phyloP scores from a whole-genome alignment of 2,113 vertebrate genomes.

The Octodon degus region DNA sequence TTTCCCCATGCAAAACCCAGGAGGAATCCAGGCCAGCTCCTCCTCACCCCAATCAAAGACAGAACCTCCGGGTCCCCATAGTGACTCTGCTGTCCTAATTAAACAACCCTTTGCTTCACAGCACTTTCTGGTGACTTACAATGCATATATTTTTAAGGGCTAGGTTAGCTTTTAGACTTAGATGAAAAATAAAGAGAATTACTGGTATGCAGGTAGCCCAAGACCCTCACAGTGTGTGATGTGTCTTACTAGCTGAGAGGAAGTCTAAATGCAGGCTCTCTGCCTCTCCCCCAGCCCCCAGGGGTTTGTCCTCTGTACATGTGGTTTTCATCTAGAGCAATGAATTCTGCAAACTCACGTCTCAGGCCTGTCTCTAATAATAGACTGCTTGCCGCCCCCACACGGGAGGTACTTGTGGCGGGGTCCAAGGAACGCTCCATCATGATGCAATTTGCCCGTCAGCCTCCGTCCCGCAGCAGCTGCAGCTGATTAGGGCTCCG shows the following conservation, averaged over 20 bases:
- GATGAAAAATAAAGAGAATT: not conserved
- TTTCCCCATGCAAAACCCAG: not conserved
- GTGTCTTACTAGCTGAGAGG: not conserved
- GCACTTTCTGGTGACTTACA: not conserved
- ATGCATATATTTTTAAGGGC: not conserved
- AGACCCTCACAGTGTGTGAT: too few species aligned
- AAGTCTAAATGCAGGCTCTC: not conserved
- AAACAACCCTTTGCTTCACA: not conserved
- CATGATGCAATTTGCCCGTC: constrained; percentile 66
- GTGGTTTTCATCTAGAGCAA: constrained; percentile 70
- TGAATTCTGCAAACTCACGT: constrained; percentile 53
- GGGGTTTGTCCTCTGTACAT: constrained; percentile 4
- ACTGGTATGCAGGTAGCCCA: not conserved
- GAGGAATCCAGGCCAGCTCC: not conserved
- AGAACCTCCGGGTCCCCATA: not conserved
- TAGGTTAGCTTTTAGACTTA: not conserved
- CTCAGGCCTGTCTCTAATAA: constrained; percentile 46
- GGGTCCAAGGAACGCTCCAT: not conserved
- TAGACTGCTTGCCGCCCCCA: not conserved
- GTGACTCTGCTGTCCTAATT: not conserved
- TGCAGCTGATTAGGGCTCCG: constrained; percentile 73
- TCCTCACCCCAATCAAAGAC: not conserved
- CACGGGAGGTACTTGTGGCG: not conserved
- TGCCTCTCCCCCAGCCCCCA: not conserved
- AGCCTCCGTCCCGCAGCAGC: constrained; percentile 70